Evolutionary conservation across 2,888 invertebrate species (phyloP), one percentile per base, ranked within the genome.

Genomic region (Agriotes lineatus): DNA sequence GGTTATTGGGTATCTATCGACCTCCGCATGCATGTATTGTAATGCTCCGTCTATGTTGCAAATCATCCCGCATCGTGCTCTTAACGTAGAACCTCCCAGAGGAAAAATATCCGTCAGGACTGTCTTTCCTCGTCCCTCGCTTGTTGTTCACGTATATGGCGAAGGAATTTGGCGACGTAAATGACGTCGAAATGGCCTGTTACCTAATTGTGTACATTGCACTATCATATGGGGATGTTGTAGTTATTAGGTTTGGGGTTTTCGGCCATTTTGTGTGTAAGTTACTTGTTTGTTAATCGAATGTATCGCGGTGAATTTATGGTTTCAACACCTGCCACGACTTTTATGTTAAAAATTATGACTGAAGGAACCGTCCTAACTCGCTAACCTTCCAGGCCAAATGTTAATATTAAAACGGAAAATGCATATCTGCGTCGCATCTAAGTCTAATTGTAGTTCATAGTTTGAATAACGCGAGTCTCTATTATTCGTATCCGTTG

Each of bases 1-100:
- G 82, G 81, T 82, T 82, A 82, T 82, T 81, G 82, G 79, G 78
- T 81, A 80, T 80, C 78, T 81, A 82, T 82, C 80, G 81, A 76
- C 77, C 78, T 79, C 74, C 72, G 71, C 78, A 77, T 78, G 74
- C 76, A 78, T 76, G 78, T 80, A 80, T 78, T 78, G 79, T 77
- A 79, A 77, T 78, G 76, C 74, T 70, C 66, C 74, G 75, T 77
- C 75, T 78, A 73, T 74, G 74, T 75, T 73, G 78, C 80, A 79
- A 81, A 80, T 79, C 81, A 81, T 78, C 70, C 76, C 62, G 74
- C 76, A 76, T 77, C 74, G 75, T 73, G 66, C 64, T 70, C 65
- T 64, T 72, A 69, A 70, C 64, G 63, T 70, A 7, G 54, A 52
- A 59, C 48, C 22, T 52, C 54, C 54, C 37, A 50, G 44, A 45